A percentile compares a stretch with the other conserved stretches of the same genome.
phyloP scores from a whole-genome alignment of 2,797 vertebrate species.

The Megalops cyprinoides region DNA sequence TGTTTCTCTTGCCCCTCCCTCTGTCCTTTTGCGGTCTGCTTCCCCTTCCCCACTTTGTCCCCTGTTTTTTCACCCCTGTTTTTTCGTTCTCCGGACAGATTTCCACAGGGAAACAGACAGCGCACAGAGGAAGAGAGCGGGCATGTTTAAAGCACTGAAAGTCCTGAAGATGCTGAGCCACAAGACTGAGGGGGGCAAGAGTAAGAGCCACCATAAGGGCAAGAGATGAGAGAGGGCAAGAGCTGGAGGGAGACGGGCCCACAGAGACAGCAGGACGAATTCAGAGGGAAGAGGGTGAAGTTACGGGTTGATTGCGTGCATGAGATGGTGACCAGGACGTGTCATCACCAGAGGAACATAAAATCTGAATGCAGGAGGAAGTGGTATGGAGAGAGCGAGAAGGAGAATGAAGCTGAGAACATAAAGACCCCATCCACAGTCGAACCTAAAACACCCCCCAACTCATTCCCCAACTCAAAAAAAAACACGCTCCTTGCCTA shows the following conservation, averaged over 20 bases:
- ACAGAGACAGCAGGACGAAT: constrained; percentile 9
- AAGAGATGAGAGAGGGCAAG: constrained; percentile 58
- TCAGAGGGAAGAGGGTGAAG: background rate
- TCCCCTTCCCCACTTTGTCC: background rate
- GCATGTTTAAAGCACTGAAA: constrained; percentile 94
- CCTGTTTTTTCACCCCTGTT: background rate
- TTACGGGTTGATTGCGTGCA: background rate
- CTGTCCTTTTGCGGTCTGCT: background rate
- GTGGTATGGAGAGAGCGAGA: no score
- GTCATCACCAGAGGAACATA: background rate
- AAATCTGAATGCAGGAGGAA: no score
- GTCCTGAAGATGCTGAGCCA: constrained; percentile 89
- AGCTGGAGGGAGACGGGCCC: background rate
- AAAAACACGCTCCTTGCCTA: constrained; percentile 17
- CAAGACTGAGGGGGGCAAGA: constrained; percentile 82
- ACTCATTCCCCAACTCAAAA: constrained; percentile 26
- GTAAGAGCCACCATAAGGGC: constrained; percentile 65
- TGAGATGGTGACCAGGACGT: no score
- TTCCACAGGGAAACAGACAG: constrained; percentile 83
- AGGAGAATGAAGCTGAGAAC: background rate
- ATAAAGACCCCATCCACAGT: background rate
- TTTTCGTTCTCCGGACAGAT: constrained; percentile 67
- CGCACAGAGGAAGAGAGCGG: constrained; percentile 85
- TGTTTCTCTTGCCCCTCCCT: background rate
- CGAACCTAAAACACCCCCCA: constrained; percentile 24